phyloP scores from a whole-genome alignment of 2,888 invertebrate genomes.

The Mythimna impura region DNA sequence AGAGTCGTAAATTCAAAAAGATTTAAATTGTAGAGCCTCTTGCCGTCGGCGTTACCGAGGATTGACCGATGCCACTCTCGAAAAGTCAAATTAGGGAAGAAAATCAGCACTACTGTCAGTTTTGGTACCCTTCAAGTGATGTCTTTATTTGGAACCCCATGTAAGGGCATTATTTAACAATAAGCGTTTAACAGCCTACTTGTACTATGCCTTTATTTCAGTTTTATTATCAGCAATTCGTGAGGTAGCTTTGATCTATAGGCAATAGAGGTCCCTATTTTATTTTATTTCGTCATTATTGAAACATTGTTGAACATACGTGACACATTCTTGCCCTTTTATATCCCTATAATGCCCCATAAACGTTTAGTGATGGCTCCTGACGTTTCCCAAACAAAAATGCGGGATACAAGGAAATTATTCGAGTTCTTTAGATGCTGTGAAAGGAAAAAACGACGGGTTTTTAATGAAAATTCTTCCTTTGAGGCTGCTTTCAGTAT shows the following conservation, averaged over 20 bases:
- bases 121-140: neutral
- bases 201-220: neutral
- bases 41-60: neutral
- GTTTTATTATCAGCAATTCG: constrained; percentile 15
- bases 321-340: constrained; percentile 56
- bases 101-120: too few relatives aligned
- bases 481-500: constrained; percentile 46
- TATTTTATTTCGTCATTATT: constrained; percentile 53
- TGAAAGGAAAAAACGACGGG: constrained; percentile 48
- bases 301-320: constrained; percentile 57
- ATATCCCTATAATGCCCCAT: constrained; percentile 54
- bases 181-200: neutral
- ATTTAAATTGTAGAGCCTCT: neutral
- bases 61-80: too few relatives aligned
- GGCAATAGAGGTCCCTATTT: constrained; percentile 20
- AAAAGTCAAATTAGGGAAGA: neutral
- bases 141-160: neutral
- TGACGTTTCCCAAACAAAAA: constrained; percentile 54
- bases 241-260: constrained; percentile 7
- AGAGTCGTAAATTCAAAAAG: too few relatives aligned
- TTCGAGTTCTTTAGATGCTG: constrained; percentile 49
- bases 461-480: constrained; percentile 63
- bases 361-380: constrained; percentile 48
- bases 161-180: neutral
- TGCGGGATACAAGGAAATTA: constrained; percentile 48